Percentiles rank a stretch among this genome's conserved stretches.
Evolutionary conservation across 2,797 vertebrate species (phyloP).

Genomic region (Schizothorax lantsangensis): DNA sequence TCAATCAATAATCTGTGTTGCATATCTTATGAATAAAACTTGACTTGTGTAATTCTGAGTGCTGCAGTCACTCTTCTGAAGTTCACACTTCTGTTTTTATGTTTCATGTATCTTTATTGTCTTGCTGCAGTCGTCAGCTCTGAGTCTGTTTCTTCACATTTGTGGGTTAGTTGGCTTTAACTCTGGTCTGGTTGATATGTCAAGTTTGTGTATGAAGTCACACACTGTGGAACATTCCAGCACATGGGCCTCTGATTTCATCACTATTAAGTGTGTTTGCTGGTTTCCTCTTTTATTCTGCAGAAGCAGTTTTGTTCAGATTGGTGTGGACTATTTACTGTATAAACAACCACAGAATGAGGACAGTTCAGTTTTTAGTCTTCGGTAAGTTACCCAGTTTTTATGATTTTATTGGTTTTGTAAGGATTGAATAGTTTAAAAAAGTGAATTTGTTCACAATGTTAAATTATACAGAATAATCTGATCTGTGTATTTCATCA

Average conservation of each 20-base stretch:
- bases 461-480: background rate
- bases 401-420: background rate
- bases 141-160: background rate
- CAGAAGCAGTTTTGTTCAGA: background rate
- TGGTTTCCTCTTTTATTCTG: background rate
- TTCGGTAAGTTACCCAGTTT: background rate
- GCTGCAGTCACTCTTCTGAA: background rate
- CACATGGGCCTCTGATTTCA: too few relatives aligned
- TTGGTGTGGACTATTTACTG: background rate
- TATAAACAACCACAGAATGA: background rate
- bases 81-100: background rate
- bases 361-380: background rate
- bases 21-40: background rate
- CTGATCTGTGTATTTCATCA: background rate
- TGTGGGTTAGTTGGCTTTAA: background rate
- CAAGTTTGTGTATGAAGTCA: background rate
- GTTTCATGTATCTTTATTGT: background rate
- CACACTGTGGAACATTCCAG: background rate
- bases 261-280: background rate
- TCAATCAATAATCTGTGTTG: background rate
- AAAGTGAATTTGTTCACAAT: background rate
- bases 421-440: background rate
- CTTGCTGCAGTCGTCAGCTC: background rate
- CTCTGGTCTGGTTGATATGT: background rate
- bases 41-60: background rate